phyloP scores from a whole-genome alignment of 2,797 vertebrate species.

The Xerus rutilus region DNA sequence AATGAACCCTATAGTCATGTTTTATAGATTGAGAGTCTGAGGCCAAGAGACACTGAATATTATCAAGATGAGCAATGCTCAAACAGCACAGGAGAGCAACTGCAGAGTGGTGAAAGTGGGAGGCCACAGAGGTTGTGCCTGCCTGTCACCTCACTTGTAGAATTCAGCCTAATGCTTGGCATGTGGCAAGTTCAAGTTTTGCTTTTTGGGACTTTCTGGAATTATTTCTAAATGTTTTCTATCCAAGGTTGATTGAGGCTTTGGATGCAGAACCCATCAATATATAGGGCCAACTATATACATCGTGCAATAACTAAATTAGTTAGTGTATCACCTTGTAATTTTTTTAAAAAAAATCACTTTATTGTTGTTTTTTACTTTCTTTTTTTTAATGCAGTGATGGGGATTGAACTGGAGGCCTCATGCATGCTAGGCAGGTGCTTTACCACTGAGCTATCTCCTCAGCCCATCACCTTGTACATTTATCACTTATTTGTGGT shows the following conservation, averaged over 20 bases:
- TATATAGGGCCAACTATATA: background rate
- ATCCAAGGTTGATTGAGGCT: background rate
- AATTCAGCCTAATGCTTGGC: background rate
- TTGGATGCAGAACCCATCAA: background rate
- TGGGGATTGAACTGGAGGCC: too few relatives aligned
- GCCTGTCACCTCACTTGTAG: background rate
- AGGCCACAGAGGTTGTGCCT: background rate
- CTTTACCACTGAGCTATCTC: too few relatives aligned
- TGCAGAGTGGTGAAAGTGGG: background rate
- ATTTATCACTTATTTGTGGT: background rate
- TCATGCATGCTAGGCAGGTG: too few relatives aligned
- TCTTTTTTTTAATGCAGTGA: too few relatives aligned
- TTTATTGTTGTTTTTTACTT: too few relatives aligned
- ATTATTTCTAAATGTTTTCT: background rate
- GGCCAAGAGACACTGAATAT: background rate
- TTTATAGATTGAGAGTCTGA: background rate
- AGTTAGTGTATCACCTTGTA: background rate
- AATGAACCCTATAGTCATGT: background rate
- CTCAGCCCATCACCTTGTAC: too few relatives aligned
- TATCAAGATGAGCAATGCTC: too few relatives aligned
- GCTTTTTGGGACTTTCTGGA: background rate
- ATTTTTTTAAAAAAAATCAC: too few relatives aligned
- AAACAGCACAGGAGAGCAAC: background rate
- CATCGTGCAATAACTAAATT: background rate
- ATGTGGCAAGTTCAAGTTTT: background rate